Conservation (phyloP, 2,888 invertebrate species). For the Euproctis similis region DNA sequence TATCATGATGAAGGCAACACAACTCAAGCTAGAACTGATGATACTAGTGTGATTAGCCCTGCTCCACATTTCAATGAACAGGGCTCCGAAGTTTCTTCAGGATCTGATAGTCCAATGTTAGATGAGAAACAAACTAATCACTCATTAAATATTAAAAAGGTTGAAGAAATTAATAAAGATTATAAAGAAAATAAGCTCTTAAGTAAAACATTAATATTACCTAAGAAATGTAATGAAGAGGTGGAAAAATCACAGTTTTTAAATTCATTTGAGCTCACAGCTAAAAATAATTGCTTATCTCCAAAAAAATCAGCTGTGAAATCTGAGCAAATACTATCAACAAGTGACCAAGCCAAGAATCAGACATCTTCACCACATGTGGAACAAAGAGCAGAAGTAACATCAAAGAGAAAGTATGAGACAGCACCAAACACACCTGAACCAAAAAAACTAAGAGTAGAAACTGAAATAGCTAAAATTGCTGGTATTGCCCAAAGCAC, state of each 20-base stretch:
- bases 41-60: conserved; percentile 54
- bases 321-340: conserved; percentile 20
- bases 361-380: conserved; percentile 26
- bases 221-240: conserved; percentile 66
- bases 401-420: conserved; percentile 53
- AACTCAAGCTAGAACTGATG: conserved; percentile 53
- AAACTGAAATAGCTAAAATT: conserved; percentile 53
- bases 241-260: conserved; percentile 83
- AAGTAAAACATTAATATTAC: conserved; percentile 19
- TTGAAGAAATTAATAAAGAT: conserved; percentile 23
- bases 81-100: conserved; percentile 63
- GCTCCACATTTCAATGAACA: conserved; percentile 51
- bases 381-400: conserved; percentile 48
- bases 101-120: conserved; percentile 66
- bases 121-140: conserved; percentile 51
- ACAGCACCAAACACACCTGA: conserved; percentile 40
- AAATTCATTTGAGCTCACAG: conserved; percentile 82
- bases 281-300: conserved; percentile 62
- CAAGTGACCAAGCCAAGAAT: conserved; percentile 27
- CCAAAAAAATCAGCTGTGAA: conserved; percentile 42
- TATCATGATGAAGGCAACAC: conserved; percentile 51
- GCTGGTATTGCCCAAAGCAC: conserved; percentile 18
- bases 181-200: conserved; percentile 25
- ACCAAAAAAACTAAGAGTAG: conserved; percentile 59
- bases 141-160: conserved; percentile 33